Evolutionary conservation across 2,113 vertebrate genomes (phyloP).

Genomic region (Macaca nemestrina): DNA sequence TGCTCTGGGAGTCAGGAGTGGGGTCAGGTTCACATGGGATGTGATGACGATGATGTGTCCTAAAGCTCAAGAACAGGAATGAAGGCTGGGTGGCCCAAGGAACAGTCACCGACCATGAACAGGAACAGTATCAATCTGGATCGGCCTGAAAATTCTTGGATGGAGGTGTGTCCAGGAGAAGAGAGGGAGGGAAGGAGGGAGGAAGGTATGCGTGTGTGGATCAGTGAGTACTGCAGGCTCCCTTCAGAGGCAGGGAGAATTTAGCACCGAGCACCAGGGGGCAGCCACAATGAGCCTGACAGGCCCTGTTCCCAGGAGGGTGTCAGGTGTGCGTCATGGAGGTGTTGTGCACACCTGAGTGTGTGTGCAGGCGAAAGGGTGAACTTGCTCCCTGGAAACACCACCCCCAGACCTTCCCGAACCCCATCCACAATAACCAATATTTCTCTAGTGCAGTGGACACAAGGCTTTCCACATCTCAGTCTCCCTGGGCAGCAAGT

Average conservation of each 20-base stretch:
- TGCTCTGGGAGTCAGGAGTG: neutral
- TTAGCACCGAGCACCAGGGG: no score
- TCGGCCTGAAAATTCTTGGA: neutral
- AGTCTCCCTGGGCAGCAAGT: neutral
- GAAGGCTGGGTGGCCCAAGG: neutral
- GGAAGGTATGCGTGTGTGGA: rapidly evolving
- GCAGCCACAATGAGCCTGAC: neutral
- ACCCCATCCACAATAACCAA: rapidly evolving
- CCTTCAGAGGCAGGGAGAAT: neutral
- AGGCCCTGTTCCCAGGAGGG: neutral
- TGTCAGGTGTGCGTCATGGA: neutral
- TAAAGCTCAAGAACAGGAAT: neutral
- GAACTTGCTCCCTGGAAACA: neutral
- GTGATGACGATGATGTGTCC: rapidly evolving
- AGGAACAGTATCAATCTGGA: neutral
- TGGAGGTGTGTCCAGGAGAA: neutral
- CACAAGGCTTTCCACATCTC: no score
- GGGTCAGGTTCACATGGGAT: rapidly evolving
- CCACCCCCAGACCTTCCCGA: no score
- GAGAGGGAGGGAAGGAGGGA: neutral
- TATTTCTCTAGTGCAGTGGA: neutral
- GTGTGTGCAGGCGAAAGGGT: rapidly evolving
- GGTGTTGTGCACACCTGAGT: rapidly evolving
- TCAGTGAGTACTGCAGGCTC: rapidly evolving
- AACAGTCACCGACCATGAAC: rapidly evolving